These are phyloP conservation scores for Pterocles orientalis DNA, from an alignment of 2,113 vertebrate species.

Conservation along the genomic window DNA sequence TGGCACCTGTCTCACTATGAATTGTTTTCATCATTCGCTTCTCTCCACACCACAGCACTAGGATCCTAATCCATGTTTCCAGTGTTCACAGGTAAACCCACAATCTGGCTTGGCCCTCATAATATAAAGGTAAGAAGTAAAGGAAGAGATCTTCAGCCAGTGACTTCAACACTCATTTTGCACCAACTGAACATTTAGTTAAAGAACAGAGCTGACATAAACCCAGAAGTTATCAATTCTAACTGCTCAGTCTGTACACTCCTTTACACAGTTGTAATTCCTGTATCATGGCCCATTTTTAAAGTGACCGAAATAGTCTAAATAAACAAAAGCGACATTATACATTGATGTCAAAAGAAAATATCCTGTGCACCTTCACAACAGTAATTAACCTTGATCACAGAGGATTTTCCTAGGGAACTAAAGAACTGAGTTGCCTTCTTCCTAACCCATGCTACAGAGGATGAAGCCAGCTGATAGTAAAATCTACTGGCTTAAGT, in stretches of 20 bases:
- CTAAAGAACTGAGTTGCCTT: not conserved
- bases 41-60: not conserved
- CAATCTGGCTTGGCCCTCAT: not conserved
- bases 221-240: not conserved
- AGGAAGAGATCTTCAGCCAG: not conserved
- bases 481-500: not conserved
- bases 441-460: not conserved
- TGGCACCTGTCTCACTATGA: not conserved
- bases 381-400: not conserved
- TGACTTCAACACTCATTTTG: not conserved
- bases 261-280: not conserved
- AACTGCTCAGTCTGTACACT: not conserved
- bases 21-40: not conserved
- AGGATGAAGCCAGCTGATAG: not conserved
- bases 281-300: not conserved
- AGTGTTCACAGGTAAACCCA: not conserved
- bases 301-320: not conserved
- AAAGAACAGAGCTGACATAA: not conserved
- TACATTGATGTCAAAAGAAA: not conserved
- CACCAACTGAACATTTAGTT: not conserved
- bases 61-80: not conserved
- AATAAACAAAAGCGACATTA: not conserved
- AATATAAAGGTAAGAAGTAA: not conserved
- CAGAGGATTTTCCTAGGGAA: not conserved
- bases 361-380: fast-evolving